Evolutionary conservation across 2,888 invertebrate genomes (phyloP), one percentile per base, ranked within the genome.

Genomic region (Torymus auratus): DNA sequence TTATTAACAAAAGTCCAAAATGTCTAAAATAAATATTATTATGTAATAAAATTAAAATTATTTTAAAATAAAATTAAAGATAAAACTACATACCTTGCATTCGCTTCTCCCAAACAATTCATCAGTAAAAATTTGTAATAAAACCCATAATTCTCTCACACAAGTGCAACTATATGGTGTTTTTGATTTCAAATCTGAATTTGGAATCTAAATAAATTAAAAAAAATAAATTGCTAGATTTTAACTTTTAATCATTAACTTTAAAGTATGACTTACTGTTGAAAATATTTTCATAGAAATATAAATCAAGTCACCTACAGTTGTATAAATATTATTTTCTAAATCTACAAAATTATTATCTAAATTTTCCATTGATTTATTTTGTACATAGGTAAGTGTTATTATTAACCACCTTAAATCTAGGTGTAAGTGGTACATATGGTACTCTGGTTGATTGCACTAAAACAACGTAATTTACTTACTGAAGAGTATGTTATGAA

Each of bases 81-180:
- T 65, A 10, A 23, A 52, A 64, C 5, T 70, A 60, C 13, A 67
- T 86, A 89, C 88, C 85, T 88, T 88, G 64, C 84, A 78, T 78
- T 87, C 87, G 13, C 84, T 85, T 76, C 85, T 85, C 50, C 84
- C 84, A 17, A 85, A 84, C 55, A 89, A 86, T 70, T 90, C 89
- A 79, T 92, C 91, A 2, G 91, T 84, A 0, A 92, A 88, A 41
- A 92, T 86, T 83, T 92, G 91, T 13, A 93, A 82, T 85, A 93
- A 89, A 0, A 93, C 86, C 94, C 94, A 94, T 58, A 92, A 85
- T 87, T 94, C 94, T 87, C 93, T 92, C 4, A 92, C 88, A 83
- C 94, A 94, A 14, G 91, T 91, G 80, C 94, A 94, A 77, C 91
- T 91, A 84, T 93, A 94, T 0, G 93, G 92, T 15, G 92, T 91